These are phyloP conservation scores for Neosilurus mollespiculum DNA, from an alignment of 2,797 vertebrate species.

Conservation along the genomic window DNA sequence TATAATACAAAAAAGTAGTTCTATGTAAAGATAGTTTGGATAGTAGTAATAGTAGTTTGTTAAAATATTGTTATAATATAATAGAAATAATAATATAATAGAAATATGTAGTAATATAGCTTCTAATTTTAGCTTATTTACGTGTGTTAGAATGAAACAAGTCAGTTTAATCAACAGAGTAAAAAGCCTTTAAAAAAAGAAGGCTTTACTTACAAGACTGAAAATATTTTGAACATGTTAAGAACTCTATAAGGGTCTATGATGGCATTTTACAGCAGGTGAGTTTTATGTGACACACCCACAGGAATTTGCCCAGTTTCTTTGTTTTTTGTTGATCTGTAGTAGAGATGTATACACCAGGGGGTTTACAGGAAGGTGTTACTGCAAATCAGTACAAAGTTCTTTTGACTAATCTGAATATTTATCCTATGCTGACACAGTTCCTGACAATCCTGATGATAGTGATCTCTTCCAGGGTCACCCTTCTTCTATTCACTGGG, in stretches of 20 bases:
- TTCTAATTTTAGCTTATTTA: not conserved
- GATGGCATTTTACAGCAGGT: no score
- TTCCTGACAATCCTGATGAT: not conserved
- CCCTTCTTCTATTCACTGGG: not conserved
- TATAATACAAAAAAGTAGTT: not conserved
- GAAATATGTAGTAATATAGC: not conserved
- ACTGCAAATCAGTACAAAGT: not conserved
- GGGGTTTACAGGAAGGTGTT: not conserved
- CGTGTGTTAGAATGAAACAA: not conserved
- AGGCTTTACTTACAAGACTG: no score
- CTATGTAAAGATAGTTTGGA: not conserved
- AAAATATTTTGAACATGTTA: no score
- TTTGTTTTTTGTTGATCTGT: no score
- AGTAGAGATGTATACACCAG: not conserved
- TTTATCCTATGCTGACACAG: not conserved
- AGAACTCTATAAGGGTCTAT: no score
- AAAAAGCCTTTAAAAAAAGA: not conserved
- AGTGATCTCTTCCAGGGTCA: not conserved
- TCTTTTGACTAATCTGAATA: not conserved
- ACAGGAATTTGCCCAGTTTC: no score
- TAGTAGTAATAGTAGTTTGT: not conserved
- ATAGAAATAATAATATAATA: no score
- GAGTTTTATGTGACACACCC: no score
- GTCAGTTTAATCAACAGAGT: not conserved
- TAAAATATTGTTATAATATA: not conserved